A percentile compares a stretch with the other conserved stretches of the same genome.
Conservation (phyloP, 2,888 invertebrate genomes). For the Formica aserva region DNA sequence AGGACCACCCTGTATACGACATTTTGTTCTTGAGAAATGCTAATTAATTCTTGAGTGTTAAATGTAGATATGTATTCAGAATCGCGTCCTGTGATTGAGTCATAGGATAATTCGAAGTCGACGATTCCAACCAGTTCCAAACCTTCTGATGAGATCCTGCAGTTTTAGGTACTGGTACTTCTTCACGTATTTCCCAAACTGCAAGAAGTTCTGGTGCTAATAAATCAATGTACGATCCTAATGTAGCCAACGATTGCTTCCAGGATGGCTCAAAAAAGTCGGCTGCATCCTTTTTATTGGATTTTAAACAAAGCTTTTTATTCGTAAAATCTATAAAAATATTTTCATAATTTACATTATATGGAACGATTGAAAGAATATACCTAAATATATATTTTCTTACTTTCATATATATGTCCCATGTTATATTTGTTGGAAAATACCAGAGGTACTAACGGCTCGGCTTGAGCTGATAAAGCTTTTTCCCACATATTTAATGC, state of each 20-base stretch:
- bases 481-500: slow-evolving; percentile 81
- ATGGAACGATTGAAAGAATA: not conserved
- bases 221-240: slow-evolving; percentile 79
- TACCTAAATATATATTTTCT: slow-evolving; percentile 48
- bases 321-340: slow-evolving; percentile 74
- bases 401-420: slow-evolving; percentile 76
- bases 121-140: slow-evolving; percentile 80
- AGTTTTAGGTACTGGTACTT: slow-evolving; percentile 68
- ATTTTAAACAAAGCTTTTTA: slow-evolving; percentile 58
- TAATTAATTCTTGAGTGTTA: slow-evolving; percentile 78
- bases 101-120: slow-evolving; percentile 53
- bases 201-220: slow-evolving; percentile 82
- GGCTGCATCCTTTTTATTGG: not conserved
- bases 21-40: slow-evolving; percentile 76
- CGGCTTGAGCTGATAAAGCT: slow-evolving; percentile 66
- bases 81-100: slow-evolving; percentile 62
- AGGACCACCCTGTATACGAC: too few relatives aligned
- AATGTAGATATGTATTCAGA: slow-evolving; percentile 60
- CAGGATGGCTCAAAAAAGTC: slow-evolving; percentile 70
- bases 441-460: slow-evolving; percentile 74
- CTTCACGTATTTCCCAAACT: slow-evolving; percentile 82
- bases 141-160: slow-evolving; percentile 81
- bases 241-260: slow-evolving; percentile 78
- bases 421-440: slow-evolving; percentile 76
- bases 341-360: slow-evolving; percentile 2